Percentiles rank a stretch among this genome's conserved stretches.
Evolutionary conservation across 1,140 invertebrate genomes (phyloP).

Genomic region (Saccostrea echinata): DNA sequence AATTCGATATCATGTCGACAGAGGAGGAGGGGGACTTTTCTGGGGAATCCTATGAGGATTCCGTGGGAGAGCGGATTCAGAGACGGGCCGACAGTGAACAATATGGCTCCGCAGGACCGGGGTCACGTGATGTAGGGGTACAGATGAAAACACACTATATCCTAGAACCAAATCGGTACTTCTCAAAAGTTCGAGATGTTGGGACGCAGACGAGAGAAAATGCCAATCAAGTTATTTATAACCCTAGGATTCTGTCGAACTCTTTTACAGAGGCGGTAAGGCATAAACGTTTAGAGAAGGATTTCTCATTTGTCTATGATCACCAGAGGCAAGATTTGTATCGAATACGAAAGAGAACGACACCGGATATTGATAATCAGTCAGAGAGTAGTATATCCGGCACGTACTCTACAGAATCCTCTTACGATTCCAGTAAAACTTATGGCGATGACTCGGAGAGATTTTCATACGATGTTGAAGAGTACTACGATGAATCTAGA

Average conservation of each 20-base stretch:
- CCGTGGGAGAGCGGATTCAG: background rate
- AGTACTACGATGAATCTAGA: background rate
- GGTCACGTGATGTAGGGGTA: slow-evolving; percentile 34
- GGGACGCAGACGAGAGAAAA: slow-evolving; percentile 29
- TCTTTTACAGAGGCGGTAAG: background rate
- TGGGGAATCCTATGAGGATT: background rate
- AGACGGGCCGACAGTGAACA: background rate
- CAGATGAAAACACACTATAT: slow-evolving; percentile 46
- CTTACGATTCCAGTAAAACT: background rate
- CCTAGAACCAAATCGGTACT: background rate
- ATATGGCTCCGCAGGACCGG: background rate
- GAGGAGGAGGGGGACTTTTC: background rate
- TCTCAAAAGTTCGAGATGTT: slow-evolving; percentile 36
- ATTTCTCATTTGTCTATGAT: background rate
- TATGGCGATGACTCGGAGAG: background rate
- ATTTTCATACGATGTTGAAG: background rate
- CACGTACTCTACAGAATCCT: background rate
- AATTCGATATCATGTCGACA: background rate
- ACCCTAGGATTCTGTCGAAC: slow-evolving; percentile 10
- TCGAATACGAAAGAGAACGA: background rate
- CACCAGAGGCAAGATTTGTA: background rate
- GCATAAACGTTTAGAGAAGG: background rate
- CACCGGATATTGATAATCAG: background rate
- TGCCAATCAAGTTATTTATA: background rate
- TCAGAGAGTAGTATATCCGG: background rate